These are phyloP conservation scores for Corynorhinus townsendii DNA, from an alignment of 2,113 vertebrate genomes.

Conservation along the genomic window DNA sequence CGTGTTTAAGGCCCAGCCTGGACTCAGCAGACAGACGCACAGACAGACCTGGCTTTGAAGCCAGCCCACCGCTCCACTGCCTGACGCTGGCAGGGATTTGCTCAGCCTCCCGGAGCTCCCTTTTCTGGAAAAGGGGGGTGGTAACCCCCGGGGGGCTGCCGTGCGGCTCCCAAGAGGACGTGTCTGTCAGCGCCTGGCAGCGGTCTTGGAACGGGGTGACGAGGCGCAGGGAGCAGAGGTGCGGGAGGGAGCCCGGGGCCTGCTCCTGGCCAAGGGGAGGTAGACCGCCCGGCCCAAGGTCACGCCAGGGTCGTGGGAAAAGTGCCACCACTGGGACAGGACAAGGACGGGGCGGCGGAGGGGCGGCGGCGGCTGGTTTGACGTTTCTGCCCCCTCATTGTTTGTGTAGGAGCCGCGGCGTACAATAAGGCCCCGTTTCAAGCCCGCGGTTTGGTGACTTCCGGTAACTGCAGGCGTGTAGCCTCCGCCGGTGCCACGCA, in stretches of 20 bases:
- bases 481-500: accelerated
- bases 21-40: not conserved
- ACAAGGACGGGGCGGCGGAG: accelerated
- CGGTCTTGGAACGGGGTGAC: accelerated
- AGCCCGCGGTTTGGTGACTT: not conserved
- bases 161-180: accelerated
- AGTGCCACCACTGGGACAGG: accelerated
- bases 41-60: not conserved
- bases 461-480: accelerated
- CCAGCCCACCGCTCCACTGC: not conserved
- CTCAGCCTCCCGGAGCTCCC: not conserved
- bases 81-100: not conserved
- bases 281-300: accelerated
- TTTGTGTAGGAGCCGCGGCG: not conserved
- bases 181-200: too few relatives aligned
- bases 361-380: not conserved
- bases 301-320: not conserved
- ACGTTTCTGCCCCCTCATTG: not conserved
- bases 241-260: not conserved
- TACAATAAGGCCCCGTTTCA: not conserved
- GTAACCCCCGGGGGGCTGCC: not conserved
- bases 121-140: not conserved
- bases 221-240: not conserved
- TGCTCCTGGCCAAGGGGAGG: accelerated
- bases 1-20: not conserved